Evolutionary conservation across 2,888 invertebrate species (phyloP).

Genomic region (Thalpophila matura): DNA sequence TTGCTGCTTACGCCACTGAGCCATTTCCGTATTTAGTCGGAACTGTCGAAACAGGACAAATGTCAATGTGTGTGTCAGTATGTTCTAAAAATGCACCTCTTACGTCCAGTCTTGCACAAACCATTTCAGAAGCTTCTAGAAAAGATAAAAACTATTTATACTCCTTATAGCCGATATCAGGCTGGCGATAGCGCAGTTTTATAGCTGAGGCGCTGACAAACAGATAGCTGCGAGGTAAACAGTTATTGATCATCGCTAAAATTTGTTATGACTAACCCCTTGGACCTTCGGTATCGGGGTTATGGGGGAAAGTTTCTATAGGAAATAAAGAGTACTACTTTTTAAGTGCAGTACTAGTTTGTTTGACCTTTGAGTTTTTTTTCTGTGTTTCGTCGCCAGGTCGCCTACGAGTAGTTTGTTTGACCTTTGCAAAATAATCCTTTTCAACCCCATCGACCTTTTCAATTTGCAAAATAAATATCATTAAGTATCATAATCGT

Average conservation of each 20-base stretch:
- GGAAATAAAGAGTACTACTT: background rate
- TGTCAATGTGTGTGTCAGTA: no score
- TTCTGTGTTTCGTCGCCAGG: no score
- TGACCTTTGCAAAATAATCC: no score
- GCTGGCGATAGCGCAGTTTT: constrained; percentile 44
- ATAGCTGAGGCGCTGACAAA: constrained; percentile 46
- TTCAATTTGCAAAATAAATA: no score
- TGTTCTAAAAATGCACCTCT: constrained; percentile 7
- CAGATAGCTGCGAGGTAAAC: constrained; percentile 44
- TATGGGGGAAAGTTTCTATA: background rate
- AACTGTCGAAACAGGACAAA: no score
- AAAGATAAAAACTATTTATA: constrained; percentile 59
- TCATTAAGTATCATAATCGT: no score
- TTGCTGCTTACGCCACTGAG: no score
- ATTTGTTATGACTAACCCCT: constrained; percentile 44
- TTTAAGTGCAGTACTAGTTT: background rate
- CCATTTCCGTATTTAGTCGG: no score
- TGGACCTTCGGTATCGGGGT: background rate
- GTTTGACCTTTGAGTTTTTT: no score
- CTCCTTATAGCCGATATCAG: constrained; percentile 44
- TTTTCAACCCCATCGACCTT: no score
- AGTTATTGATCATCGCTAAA: constrained; percentile 55
- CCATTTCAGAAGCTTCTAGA: constrained; percentile 28
- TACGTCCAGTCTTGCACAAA: constrained; percentile 20
- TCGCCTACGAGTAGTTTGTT: no score